Evolutionary conservation across 2,888 invertebrate genomes (phyloP), one percentile per base, ranked within the genome.

Genomic region (Chymomyza caudatula): DNA sequence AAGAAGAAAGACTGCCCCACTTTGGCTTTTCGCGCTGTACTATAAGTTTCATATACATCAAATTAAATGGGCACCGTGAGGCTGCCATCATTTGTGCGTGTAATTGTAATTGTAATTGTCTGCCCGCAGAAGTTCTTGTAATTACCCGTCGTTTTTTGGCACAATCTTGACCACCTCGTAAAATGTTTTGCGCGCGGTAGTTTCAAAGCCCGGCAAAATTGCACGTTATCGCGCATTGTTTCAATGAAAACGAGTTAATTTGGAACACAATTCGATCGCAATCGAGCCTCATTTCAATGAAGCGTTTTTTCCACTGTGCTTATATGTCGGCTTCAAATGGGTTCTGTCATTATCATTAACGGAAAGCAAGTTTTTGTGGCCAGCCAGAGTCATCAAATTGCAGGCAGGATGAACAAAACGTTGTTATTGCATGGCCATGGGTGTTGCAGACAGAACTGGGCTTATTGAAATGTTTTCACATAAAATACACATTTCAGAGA

Each of bases 131-230:
- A 67, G 60, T 67, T 68, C 75, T 67, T 75, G 80, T 82, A 80
- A 80, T 85, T 85, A 85, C 73, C 63, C 79, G 67, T 67, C 72
- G 76, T 70, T 82, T 85, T 85, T 80, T 79, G 82, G 85, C 78
- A 76, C 82, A 79, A 84, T 76, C 78, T 81, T 77, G 80, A 77
- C 80, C 80, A 80, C 75, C 83, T 85, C 80, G 75, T 85, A 82
- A 80, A 80, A 67, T 67, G 62, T 69, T 74, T 73, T 60, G 53
- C 65, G 8, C 17, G 77, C 85, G 80, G 80, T 67, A 20, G 67
- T 85, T 63, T 79, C 55, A 73, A 75, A 69, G 73, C 43, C 49
- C 52, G 23, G 23, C 43, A 56, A 78, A 81, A 80, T 80, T 80
- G 68, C 73, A 74, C 52, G 70, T 70, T 71, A 25, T 25, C 51